Evolutionary conservation across 1,140 invertebrate species (phyloP), one percentile per base, ranked within the genome.

Genomic region (Latrodectus geometricus): DNA sequence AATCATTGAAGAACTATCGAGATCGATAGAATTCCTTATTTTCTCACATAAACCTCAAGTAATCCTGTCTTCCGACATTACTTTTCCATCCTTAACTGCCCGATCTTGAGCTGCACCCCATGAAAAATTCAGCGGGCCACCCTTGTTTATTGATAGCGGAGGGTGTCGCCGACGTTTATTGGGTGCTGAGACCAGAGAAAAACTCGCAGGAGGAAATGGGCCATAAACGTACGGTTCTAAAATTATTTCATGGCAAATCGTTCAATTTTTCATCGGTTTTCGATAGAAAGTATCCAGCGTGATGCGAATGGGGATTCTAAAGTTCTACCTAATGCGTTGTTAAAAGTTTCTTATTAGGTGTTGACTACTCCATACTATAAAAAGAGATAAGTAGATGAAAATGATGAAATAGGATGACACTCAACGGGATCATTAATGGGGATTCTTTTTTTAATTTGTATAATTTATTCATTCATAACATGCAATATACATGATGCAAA

Each of bases 231-330:
- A 49, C 52, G 69, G 54, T 66, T 83, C 69, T 73, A 83, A 83
- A 83, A 73, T 83, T 73, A 83, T 83, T 83, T 83, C 72, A 66
- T 74, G 80, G 72, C 80, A 74, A 83, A 83, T 83, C 80, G 80
- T 65, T 74, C 69, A 74, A 83, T 83, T 73, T 83, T 83, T 83
- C 72, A 83, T 83, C 69, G 80, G 72, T 73, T 83, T 74, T 54
- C 80, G 80, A 83, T 83, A 66, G 50, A 81, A 20, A 20, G 21
- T 23, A 20, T 69, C 9, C 21, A 15, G 68, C 68, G 9, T 69
- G 68, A 61, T 14, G 54, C 35, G 48, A 52, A 61, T 14, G 61
- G 21, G 9, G 66, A n/a, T 78, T 78, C 61, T 66, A 21, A 54
- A 21, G 15, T 9, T 23, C 49, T 17, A 15, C 50, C 48, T 81